Percentiles rank a stretch among this genome's conserved stretches.
Conservation (phyloP, 92 coral and sea anemone genomes). For the Porites lobata region DNA sequence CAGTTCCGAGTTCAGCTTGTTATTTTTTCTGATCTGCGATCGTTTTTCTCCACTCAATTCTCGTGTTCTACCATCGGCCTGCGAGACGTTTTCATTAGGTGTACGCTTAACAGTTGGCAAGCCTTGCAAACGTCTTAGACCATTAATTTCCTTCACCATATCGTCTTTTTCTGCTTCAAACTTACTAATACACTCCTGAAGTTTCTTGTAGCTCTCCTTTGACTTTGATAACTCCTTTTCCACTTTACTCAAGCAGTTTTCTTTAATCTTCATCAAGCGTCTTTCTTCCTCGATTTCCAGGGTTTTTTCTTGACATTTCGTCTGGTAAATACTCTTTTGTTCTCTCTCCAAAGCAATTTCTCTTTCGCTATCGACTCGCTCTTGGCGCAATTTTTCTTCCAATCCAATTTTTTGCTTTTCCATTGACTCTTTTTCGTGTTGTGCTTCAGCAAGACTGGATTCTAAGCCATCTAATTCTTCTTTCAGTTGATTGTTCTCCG, state of each 20-base stretch:
- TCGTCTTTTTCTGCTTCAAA: conserved; percentile 15
- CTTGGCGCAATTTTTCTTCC: conserved; percentile 21
- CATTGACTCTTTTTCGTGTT: conserved; percentile 23
- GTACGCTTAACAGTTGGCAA: conserved; percentile 10
- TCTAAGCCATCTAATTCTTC: conserved; percentile 34
- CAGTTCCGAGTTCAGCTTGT: conserved; percentile 85
- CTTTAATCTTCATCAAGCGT: conserved; percentile 14
- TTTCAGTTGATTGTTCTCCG: conserved; percentile 52
- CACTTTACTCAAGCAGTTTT: conserved; percentile 26
- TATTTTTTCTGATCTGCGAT: conserved; percentile 63
- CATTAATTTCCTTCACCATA: conserved; percentile 42
- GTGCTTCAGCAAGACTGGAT: neutral
- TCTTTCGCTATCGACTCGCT: neutral
- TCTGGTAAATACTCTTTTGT: conserved; percentile 13
- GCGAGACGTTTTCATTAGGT: neutral
- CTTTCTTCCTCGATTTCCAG: conserved; percentile 23
- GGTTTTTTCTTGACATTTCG: conserved; percentile 38
- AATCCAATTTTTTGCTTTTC: conserved; percentile 4
- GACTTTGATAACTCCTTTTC: conserved; percentile 24
- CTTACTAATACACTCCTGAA: neutral
- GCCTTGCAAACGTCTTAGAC: conserved; percentile 34
- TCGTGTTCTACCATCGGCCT: neutral
- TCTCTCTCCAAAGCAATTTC: conserved; percentile 44
- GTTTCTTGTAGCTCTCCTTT: neutral
- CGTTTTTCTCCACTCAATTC: neutral